phyloP scores from a whole-genome alignment of 2,888 invertebrate genomes.

The Odontothrips loti region DNA sequence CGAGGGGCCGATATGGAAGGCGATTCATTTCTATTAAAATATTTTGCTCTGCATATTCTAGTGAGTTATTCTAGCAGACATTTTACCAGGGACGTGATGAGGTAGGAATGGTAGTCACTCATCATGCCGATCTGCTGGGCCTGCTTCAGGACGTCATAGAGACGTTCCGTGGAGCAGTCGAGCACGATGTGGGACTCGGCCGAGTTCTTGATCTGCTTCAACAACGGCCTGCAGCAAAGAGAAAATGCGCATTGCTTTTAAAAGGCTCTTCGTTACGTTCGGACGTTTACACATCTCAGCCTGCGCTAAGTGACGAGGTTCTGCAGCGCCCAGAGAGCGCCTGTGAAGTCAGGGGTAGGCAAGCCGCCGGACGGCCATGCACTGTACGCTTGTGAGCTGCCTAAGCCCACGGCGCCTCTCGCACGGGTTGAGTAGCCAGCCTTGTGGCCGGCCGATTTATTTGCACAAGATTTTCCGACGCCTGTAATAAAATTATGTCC shows the following conservation, averaged over 20 bases:
- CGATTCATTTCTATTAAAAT: no score
- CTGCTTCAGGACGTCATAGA: constrained; percentile 82
- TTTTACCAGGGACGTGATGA: constrained; percentile 75
- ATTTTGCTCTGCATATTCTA: no score
- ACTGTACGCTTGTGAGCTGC: neutral
- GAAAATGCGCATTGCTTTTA: no score
- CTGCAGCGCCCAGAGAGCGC: neutral
- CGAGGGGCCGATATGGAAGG: no score
- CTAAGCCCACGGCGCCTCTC: neutral
- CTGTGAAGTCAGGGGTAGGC: neutral
- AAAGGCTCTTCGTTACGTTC: no score
- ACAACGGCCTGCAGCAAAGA: constrained; percentile 61
- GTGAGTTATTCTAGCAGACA: neutral
- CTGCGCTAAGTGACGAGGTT: no score
- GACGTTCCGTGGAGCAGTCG: constrained; percentile 82
- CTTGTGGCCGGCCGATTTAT: neutral
- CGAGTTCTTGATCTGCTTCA: constrained; percentile 89
- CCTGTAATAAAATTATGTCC: no score
- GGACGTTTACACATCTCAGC: no score
- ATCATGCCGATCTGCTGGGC: constrained; percentile 96
- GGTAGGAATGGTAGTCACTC: constrained; percentile 91
- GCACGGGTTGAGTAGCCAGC: neutral
- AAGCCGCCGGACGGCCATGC: neutral
- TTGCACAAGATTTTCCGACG: no score
- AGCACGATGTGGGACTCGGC: constrained; percentile 87